A percentile compares a stretch with the other conserved stretches of the same genome.
Conservation (phyloP, 1,140 invertebrate species). For the Drosophila malerkotliana region DNA sequence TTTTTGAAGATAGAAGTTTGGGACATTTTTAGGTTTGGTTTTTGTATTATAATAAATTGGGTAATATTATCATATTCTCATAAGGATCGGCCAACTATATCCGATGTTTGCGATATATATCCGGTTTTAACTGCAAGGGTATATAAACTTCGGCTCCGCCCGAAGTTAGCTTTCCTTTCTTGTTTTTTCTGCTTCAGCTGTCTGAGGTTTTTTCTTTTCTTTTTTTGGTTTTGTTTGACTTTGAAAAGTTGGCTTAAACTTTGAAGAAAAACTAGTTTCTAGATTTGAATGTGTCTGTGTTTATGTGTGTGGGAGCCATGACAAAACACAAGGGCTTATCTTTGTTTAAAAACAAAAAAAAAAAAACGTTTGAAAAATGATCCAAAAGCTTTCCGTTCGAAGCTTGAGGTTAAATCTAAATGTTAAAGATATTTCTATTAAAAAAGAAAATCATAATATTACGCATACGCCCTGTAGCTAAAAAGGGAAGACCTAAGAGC, state of each 20-base stretch:
- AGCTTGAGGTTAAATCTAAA: background rate
- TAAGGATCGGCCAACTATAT: no score
- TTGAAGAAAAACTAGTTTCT: constrained; percentile 39
- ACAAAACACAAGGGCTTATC: constrained; percentile 15
- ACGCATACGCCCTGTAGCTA: constrained; percentile 11
- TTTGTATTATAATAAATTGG: no score
- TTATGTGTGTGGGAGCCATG: constrained; percentile 39
- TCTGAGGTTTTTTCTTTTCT: constrained; percentile 4
- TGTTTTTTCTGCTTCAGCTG: constrained; percentile 3
- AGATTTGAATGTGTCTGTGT: background rate
- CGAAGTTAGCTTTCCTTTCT: no score
- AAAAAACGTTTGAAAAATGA: constrained; percentile 10
- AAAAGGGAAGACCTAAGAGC: background rate
- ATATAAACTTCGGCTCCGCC: no score
- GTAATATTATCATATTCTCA: no score
- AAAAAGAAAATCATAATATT: constrained; percentile 8
- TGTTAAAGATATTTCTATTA: no score
- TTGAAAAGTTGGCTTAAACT: constrained; percentile 36
- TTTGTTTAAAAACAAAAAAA: constrained; percentile 10
- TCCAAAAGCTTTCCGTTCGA: background rate
- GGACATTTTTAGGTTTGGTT: no score
- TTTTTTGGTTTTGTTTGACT: constrained; percentile 14
- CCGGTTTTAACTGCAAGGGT: no score
- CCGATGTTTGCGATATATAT: no score
- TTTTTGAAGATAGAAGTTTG: no score